These are phyloP conservation scores for Brachypteracias leptosomus DNA, from an alignment of 2,113 vertebrate genomes.

Conservation along the genomic window DNA sequence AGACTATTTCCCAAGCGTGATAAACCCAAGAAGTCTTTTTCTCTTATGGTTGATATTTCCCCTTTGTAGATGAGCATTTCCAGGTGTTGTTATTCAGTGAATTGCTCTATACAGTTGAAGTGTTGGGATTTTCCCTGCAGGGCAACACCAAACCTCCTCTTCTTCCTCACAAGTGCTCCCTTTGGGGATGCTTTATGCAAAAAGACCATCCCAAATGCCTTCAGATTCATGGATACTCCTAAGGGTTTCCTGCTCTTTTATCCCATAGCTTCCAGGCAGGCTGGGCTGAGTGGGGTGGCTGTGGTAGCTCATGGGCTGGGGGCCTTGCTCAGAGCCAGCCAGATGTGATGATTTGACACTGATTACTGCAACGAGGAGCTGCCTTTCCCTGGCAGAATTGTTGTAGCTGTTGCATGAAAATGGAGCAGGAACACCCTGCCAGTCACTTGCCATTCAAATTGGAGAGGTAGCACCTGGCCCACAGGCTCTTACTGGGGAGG, in stretches of 20 bases:
- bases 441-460: not conserved
- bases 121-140: not conserved
- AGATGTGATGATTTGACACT: not conserved
- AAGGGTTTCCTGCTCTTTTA: not conserved
- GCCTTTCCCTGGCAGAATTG: not conserved
- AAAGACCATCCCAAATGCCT: not conserved
- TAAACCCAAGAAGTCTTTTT: not conserved
- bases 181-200: not conserved
- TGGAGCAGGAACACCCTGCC: not conserved
- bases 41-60: accelerated
- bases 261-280: not conserved
- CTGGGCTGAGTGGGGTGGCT: accelerated
- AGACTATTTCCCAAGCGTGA: accelerated
- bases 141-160: too few species aligned
- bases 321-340: not conserved
- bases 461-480: not conserved
- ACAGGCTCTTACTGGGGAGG: not conserved
- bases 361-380: not conserved
- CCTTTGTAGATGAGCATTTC: not conserved
- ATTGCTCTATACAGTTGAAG: not conserved
- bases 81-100: not conserved
- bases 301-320: accelerated
- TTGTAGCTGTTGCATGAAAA: not conserved
- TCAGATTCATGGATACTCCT: not conserved
- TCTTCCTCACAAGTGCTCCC: not conserved